Percentiles rank a stretch among this genome's conserved stretches.
These are phyloP conservation scores for Mylabris phalerata DNA, from an alignment of 1,140 invertebrate genomes.

Conservation along the genomic window DNA sequence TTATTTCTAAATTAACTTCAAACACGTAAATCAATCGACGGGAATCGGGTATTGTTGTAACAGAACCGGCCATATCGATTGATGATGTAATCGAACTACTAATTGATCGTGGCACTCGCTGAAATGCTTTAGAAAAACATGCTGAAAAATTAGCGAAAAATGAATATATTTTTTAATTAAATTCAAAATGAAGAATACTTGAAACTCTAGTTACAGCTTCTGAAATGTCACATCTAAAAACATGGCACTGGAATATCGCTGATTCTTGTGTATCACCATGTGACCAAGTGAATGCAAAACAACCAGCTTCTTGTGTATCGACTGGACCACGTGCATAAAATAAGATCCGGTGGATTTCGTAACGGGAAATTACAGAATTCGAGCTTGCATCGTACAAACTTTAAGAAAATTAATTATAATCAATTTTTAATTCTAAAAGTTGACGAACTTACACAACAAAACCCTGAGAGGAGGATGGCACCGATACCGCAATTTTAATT, in stretches of 20 bases:
- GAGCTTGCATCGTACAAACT: constrained; percentile 82
- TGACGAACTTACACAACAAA: constrained; percentile 61
- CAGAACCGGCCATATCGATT: constrained; percentile 46
- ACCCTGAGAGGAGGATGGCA: constrained; percentile 84
- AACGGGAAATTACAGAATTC: constrained; percentile 79
- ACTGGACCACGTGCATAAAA: constrained; percentile 90
- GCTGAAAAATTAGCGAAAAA: constrained; percentile 44
- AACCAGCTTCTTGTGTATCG: constrained; percentile 75
- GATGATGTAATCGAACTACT: constrained; percentile 52
- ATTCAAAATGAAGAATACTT: constrained; percentile 36
- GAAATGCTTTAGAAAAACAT: constrained; percentile 89
- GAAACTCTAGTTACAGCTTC: constrained; percentile 84
- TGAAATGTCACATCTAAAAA: constrained; percentile 93
- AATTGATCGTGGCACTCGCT: constrained; percentile 70
- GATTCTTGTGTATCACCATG: constrained; percentile 83
- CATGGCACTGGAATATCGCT: constrained; percentile 92
- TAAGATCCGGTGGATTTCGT: constrained; percentile 87
- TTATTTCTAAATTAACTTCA: constrained; percentile 86
- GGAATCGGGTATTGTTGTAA: constrained; percentile 42
- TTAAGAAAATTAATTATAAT: constrained; percentile 33
- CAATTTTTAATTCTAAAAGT: background rate
- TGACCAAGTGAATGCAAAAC: constrained; percentile 96
- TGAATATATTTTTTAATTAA: background rate
- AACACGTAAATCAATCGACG: constrained; percentile 62
- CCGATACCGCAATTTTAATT: constrained; percentile 83